Evolutionary conservation across 2,113 vertebrate genomes (phyloP).

Genomic region (Notothenia rossii): DNA sequence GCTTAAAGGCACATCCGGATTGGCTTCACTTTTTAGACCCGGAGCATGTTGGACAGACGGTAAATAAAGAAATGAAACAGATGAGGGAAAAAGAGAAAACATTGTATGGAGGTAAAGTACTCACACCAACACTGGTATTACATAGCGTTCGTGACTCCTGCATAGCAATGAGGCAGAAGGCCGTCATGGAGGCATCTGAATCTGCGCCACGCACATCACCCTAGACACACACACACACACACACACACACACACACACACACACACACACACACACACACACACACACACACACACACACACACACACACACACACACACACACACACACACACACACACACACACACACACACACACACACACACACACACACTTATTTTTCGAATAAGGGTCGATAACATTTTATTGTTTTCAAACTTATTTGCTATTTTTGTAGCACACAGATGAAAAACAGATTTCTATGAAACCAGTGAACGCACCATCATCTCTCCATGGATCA

Average conservation of each 20-base stretch:
- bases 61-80: neutral
- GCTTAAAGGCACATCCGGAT: too few species aligned
- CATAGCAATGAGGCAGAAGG: slow-evolving; percentile 89
- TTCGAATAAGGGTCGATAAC: too few species aligned
- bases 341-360: neutral
- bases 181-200: slow-evolving; percentile 87
- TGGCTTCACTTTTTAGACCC: too few species aligned
- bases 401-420: too few species aligned
- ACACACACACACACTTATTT: neutral
- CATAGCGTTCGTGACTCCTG: slow-evolving; percentile 84
- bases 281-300: neutral
- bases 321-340: neutral
- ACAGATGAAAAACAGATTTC: neutral
- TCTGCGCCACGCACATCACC: slow-evolving; percentile 66
- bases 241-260: too few species aligned
- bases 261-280: too few species aligned
- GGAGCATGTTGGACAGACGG: neutral
- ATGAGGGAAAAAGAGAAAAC: neutral
- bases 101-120: slow-evolving; percentile 42
- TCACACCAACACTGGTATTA: slow-evolving; percentile 77
- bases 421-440: neutral
- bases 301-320: neutral
- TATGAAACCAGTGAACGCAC: slow-evolving; percentile 70
- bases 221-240: neutral
- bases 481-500: slow-evolving; percentile 82